Conservation (phyloP, 1,140 invertebrate genomes). For the Coptotermes formosanus region DNA sequence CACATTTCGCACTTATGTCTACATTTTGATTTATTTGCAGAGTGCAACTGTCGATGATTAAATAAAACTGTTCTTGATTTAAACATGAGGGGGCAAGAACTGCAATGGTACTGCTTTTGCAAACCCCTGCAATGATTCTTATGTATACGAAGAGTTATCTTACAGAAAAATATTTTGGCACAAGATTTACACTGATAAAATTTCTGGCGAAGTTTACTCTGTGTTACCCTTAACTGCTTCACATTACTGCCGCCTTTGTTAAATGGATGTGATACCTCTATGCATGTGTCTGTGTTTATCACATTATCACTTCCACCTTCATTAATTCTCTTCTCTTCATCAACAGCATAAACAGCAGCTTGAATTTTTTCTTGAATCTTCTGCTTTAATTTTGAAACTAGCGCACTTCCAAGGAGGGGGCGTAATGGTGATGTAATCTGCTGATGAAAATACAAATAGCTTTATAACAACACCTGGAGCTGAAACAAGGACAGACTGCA, state of each 20-base stretch:
- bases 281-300: neutral
- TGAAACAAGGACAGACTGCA: too few relatives aligned
- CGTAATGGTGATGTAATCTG: neutral
- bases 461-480: too few relatives aligned
- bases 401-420: neutral
- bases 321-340: neutral
- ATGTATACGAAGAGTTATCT: neutral
- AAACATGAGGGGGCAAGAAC: neutral
- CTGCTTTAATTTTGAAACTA: conserved; percentile 17
- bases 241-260: neutral
- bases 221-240: neutral
- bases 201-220: neutral
- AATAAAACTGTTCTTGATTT: neutral
- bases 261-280: neutral
- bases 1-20: neutral
- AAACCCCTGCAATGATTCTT: neutral
- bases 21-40: neutral
- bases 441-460: neutral
- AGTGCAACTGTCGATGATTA: neutral
- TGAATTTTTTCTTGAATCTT: conserved; percentile 18
- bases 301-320: neutral
- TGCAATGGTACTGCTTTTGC: neutral
- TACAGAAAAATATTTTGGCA: neutral
- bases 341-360: neutral
- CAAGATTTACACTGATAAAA: neutral